Evolutionary conservation across 2,888 invertebrate genomes (phyloP), one percentile per base, ranked within the genome.

Genomic region (Incurvaria masculella): DNA sequence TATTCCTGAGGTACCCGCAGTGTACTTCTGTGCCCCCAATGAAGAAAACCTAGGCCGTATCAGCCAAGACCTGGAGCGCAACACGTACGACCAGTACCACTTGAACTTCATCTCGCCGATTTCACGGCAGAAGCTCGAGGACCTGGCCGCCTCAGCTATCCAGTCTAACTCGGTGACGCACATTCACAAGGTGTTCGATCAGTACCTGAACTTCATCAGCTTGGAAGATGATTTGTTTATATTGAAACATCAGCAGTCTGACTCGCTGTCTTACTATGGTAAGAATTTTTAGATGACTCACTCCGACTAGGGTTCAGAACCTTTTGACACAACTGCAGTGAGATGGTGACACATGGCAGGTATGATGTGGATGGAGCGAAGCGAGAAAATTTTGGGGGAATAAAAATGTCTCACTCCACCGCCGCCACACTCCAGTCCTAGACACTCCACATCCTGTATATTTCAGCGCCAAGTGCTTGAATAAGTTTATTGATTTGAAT

Each of bases 1-100:
- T n/a, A 95, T 99, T 61, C 97, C 97, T 5, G 99, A 99, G 79
- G 98, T 98, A 2, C 98, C 99, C 44, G 97, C 97, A 1, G 89
- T 99, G 38, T 99, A 99, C 68, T 98, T 99, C 70, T 96, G 98
- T 68, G 85, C 92, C 55, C 97, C 99, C 2, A 90, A 91, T 11
- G 94, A 97, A 63, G 97, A 98, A 66, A 99, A 99, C 72, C 82
- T 99, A 40, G 91, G 90, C 43, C 83, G 97, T 55, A 96, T 99
- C 54, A 89, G 91, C 53, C 93, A 95, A 72, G 95, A 94, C 67
- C 80, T 94, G 47, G 88, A 90, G 55, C 91, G 88, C 69, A 90
- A 91, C 33, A 75, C 94, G 14, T 99, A 99, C 65, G 98, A 98
- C 61, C 83, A 89, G 46, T 99, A 96, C 68, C 96, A 96, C 67